Base-by-base conservation (phyloP, 1,140 invertebrate species). In the Drosophila eugracilis region DNA sequence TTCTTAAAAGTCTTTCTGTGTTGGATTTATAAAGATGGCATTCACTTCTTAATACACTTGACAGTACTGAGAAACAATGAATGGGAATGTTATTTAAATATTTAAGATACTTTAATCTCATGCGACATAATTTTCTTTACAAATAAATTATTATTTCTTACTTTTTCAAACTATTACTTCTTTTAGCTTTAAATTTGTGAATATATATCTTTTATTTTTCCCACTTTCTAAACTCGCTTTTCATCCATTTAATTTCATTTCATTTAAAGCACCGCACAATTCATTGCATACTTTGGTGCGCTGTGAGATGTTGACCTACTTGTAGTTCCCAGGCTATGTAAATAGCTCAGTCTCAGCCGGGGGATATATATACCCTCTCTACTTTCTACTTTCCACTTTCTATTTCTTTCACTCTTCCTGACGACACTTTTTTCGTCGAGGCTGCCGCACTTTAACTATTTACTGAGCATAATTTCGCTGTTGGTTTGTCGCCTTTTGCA, bases 401-500 rank as follows among this genome's bases (percentile, higher is more conserved):
- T 42, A 19, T 32, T 24, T 32, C 21, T 26, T 19, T 21, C 24
- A n/a, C 22, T 12, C 41, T 53, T 30, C 39, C 39, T 55, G 6
- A 15, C 22, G 44, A 26, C 42, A 50, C 50, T 75, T 65, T 67
- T 39, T 55, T 45, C 55, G 50, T 45, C 55, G 50, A 41, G 50
- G 26, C 44, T 75, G 48, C 26, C 78, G 76, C 71, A 60, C 65
- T 57, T 86, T 58, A 84, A 85, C 65, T 84, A 84, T 84, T 84
- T 85, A 75, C 80, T 59, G 60, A 75, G 66, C 72, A 84, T 85
- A 80, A 85, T 76, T 80, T 84, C 50, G 66, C 59, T 80, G 80
- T 76, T 80, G 76, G 67, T 80, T 67, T 86, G 76, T 86, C 80
- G 80, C 80, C 76, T 76, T 67, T 76, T 80, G 66, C 80, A 73